Percentiles rank a stretch among this genome's conserved stretches.
These are phyloP conservation scores for Discoglossus pictus DNA, from an alignment of 2,797 vertebrate species.

Conservation along the genomic window DNA sequence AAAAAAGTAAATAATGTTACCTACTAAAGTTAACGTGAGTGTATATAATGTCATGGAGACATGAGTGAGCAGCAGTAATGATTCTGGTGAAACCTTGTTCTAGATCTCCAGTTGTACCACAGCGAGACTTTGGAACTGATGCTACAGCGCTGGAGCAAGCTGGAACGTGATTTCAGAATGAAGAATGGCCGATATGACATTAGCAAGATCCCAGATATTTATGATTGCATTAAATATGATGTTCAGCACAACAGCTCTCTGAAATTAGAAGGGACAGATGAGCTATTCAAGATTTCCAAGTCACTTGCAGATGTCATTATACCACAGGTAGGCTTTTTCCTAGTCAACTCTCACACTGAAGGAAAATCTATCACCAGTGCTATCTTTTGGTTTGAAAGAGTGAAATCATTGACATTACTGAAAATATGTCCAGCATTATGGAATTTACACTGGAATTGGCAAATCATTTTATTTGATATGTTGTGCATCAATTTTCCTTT, in stretches of 20 bases:
- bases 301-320: conserved; percentile 93
- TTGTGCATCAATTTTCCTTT: too few species aligned
- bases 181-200: conserved; percentile 96
- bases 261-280: conserved; percentile 87
- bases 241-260: conserved; percentile 89
- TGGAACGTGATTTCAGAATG: conserved; percentile 93
- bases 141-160: conserved; percentile 96
- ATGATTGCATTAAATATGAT: conserved; percentile 97
- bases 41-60: too few species aligned
- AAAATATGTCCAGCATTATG: too few species aligned
- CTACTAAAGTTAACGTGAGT: too few species aligned
- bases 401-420: too few species aligned
- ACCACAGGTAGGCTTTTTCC: conserved; percentile 79
- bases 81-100: too few species aligned
- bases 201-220: conserved; percentile 97
- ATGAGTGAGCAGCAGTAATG: too few species aligned
- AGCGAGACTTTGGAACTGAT: conserved; percentile 95
- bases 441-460: too few species aligned
- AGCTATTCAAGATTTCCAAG: conserved; percentile 89
- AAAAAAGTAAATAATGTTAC: too few species aligned
- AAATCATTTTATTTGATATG: too few species aligned
- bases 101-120: conserved; percentile 96
- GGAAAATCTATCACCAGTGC: too few species aligned
- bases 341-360: fast-evolving
- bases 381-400: too few species aligned